phyloP scores from a whole-genome alignment of 2,113 vertebrate genomes.

The Hippocampus barbouri region DNA sequence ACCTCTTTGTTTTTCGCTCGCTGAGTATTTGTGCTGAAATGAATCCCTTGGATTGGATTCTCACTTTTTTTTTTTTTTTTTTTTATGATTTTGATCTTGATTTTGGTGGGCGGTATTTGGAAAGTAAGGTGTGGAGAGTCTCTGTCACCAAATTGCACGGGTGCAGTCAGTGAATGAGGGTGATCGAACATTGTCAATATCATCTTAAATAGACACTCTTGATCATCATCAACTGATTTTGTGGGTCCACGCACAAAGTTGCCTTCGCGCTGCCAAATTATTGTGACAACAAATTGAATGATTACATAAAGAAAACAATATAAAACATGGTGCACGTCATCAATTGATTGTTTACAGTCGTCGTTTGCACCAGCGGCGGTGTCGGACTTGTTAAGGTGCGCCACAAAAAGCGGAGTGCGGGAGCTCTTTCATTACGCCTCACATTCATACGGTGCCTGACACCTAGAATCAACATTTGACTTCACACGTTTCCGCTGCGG shows the following conservation, averaged over 20 bases:
- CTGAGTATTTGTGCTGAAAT: background rate
- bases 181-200: too few species aligned
- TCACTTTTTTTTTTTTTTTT: background rate
- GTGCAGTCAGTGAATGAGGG: too few species aligned
- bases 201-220: too few species aligned
- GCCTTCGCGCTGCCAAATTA: too few species aligned
- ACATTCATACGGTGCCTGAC: slow-evolving; percentile 68
- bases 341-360: slow-evolving; percentile 7
- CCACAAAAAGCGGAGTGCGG: slow-evolving; percentile 7
- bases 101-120: too few species aligned
- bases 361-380: slow-evolving; percentile 6
- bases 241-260: too few species aligned
- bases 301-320: too few species aligned
- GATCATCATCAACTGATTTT: too few species aligned
- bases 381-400: slow-evolving; percentile 8
- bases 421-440: slow-evolving; percentile 58
- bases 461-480: slow-evolving; percentile 65
- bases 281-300: background rate
- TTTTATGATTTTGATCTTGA: too few species aligned
- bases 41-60: too few species aligned
- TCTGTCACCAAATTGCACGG: too few species aligned
- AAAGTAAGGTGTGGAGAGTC: too few species aligned
- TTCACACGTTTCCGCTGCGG: slow-evolving; percentile 53
- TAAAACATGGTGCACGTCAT: background rate
- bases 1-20: background rate